Evolutionary conservation across 2,888 invertebrate species (phyloP).

Genomic region (Thalpophila matura): DNA sequence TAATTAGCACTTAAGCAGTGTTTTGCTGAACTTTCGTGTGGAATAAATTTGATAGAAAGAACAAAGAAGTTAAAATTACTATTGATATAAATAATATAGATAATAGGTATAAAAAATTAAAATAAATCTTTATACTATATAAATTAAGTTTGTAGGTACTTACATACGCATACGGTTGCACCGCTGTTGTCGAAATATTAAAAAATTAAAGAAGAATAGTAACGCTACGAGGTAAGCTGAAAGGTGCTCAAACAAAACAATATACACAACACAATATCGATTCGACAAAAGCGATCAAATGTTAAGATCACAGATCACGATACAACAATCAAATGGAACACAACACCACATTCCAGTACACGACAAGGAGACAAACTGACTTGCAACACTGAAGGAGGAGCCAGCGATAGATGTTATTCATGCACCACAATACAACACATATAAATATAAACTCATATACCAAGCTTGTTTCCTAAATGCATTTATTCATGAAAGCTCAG

Average conservation of each 20-base stretch:
- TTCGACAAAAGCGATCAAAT: constrained; percentile 85
- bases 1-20: constrained; percentile 44
- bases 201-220: constrained; percentile 46
- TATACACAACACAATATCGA: constrained; percentile 62
- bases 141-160: constrained; percentile 60
- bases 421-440: constrained; percentile 84
- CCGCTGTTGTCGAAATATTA: constrained; percentile 79
- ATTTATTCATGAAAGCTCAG: constrained; percentile 36
- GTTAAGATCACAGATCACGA: constrained; percentile 66
- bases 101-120: constrained; percentile 10
- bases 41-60: constrained; percentile 32
- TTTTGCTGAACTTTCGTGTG: constrained; percentile 32
- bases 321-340: constrained; percentile 75
- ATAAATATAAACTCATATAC: constrained; percentile 45
- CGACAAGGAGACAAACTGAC: constrained; percentile 64
- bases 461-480: constrained; percentile 68
- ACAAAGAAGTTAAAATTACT: constrained; percentile 24
- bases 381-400: constrained; percentile 72
- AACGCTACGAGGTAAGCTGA: constrained; percentile 60
- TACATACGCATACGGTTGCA: constrained; percentile 76
- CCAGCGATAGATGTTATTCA: constrained; percentile 90
- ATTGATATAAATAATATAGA: constrained; percentile 28
- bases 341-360: constrained; percentile 86
- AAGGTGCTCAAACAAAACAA: constrained; percentile 58
- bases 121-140: constrained; percentile 39